phyloP scores from a whole-genome alignment of 2,888 invertebrate genomes.

The Agrochola lota region DNA sequence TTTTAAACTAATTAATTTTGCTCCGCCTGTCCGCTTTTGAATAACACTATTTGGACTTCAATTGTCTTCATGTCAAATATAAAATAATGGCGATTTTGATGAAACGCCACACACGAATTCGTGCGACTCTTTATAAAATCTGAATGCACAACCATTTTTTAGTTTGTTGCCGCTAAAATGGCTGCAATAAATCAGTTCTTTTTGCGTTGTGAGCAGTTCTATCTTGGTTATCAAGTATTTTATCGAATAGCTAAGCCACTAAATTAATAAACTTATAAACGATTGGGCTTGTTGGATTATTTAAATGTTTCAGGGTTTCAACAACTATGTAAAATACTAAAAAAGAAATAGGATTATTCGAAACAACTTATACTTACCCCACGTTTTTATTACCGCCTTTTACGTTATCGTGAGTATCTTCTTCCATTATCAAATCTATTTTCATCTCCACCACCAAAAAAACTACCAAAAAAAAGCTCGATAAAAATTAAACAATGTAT shows the following conservation, averaged over 20 bases:
- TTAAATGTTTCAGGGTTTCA: not conserved
- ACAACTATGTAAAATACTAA: not conserved
- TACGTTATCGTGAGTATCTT: not conserved
- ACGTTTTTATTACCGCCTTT: not conserved
- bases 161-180: conserved; percentile 32
- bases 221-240: conserved; percentile 12
- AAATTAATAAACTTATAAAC: not conserved
- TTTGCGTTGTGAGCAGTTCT: conserved; percentile 13
- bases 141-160: conserved; percentile 48
- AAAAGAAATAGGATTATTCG: not conserved
- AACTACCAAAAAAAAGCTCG: not conserved
- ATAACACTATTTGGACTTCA: conserved; percentile 70
- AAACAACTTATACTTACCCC: not conserved
- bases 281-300: not conserved
- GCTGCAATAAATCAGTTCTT: conserved; percentile 51
- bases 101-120: conserved; percentile 63
- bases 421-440: not conserved
- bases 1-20: conserved; percentile 79
- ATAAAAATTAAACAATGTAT: conserved; percentile 53
- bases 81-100: conserved; percentile 60
- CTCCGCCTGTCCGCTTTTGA: conserved; percentile 66
- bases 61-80: conserved; percentile 67
- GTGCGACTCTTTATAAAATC: conserved; percentile 40
- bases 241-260: not conserved
- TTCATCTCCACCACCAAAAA: not conserved